Conservation (phyloP, 1,140 invertebrate species). For the Lepidotrigona ventralis region DNA sequence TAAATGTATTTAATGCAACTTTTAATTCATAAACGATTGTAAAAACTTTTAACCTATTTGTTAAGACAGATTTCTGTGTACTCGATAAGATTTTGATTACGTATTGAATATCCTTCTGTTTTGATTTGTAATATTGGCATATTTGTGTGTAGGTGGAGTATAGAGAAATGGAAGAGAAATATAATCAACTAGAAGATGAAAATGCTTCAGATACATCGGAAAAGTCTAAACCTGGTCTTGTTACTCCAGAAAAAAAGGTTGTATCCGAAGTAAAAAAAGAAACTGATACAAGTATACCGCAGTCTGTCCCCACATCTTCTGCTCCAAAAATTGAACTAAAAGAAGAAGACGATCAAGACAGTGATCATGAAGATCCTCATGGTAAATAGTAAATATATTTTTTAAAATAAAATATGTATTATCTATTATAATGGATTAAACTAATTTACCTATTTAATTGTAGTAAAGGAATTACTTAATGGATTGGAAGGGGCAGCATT, state of each 20-base stretch:
- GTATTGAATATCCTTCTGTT: neutral
- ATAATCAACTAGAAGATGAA: constrained; percentile 83
- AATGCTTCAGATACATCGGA: constrained; percentile 84
- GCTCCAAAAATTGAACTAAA: constrained; percentile 73
- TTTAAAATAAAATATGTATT: neutral
- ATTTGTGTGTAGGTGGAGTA: constrained; percentile 83
- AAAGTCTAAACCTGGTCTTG: constrained; percentile 81
- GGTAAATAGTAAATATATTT: constrained; percentile 56
- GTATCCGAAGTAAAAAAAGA: constrained; percentile 75
- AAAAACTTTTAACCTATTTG: constrained; percentile 41
- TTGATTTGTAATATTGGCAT: constrained; percentile 49
- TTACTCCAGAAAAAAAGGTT: constrained; percentile 79
- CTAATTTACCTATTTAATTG: constrained; percentile 64
- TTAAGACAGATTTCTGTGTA: constrained; percentile 2
- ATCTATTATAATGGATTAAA: neutral
- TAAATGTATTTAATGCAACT: constrained; percentile 7
- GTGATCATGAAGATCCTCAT: constrained; percentile 78
- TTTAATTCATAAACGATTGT: constrained; percentile 41
- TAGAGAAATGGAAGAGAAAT: constrained; percentile 85
- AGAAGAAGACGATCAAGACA: constrained; percentile 78
- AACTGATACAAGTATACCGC: constrained; percentile 62
- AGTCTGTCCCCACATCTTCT: constrained; percentile 59
- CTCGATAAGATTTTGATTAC: neutral
- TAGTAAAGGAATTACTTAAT: constrained; percentile 78
- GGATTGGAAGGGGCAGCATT: constrained; percentile 95